Conservation (phyloP, 2,797 vertebrate genomes). For the Channa striata region DNA sequence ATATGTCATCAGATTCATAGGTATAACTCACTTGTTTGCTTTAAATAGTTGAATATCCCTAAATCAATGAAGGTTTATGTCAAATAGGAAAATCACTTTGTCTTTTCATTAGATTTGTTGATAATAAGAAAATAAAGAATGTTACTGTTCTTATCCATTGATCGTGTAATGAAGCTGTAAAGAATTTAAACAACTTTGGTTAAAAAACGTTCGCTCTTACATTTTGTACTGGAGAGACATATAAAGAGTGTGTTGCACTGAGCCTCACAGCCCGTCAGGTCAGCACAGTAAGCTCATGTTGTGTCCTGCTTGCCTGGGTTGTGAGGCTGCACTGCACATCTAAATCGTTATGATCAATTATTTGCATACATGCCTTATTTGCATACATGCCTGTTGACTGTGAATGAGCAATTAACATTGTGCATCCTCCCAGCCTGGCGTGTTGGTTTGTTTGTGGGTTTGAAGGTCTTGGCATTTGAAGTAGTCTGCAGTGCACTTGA, state of each 20-base stretch:
- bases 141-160: not conserved
- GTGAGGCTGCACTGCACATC: conserved; percentile 6
- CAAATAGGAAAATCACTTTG: not conserved
- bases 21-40: not conserved
- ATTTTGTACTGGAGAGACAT: not conserved
- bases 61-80: not conserved
- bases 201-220: not conserved
- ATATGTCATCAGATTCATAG: not conserved
- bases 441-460: conserved; percentile 40
- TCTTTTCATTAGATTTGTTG: conserved; percentile 35
- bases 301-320: conserved; percentile 19
- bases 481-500: conserved; percentile 51
- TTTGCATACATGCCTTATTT: conserved; percentile 43
- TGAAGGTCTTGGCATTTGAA: conserved; percentile 54
- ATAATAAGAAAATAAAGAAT: conserved; percentile 7
- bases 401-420: conserved; percentile 49
- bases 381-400: conserved; percentile 54
- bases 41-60: not conserved
- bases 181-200: not conserved
- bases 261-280: not conserved
- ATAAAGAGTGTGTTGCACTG: not conserved
- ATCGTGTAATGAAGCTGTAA: not conserved
- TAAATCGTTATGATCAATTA: conserved; percentile 22
- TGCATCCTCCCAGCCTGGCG: conserved; percentile 52
- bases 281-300: not conserved